These are phyloP conservation scores for Epizoanthus ramosus DNA, from an alignment of 92 coral and sea anemone genomes.

Conservation along the genomic window DNA sequence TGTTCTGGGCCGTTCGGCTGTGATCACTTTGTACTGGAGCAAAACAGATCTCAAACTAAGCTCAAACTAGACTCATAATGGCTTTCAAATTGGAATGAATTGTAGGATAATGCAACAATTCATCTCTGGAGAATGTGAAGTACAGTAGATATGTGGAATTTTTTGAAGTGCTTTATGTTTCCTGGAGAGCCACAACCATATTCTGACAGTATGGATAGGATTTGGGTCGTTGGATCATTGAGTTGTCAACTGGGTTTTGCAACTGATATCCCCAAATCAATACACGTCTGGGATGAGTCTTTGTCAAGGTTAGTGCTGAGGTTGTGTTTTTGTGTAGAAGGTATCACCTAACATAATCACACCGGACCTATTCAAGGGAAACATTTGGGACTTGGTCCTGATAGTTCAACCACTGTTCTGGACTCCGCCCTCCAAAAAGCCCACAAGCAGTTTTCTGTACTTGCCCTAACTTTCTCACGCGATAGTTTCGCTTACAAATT, in stretches of 20 bases:
- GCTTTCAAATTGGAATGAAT: neutral
- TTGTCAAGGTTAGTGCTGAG: slow-evolving; percentile 37
- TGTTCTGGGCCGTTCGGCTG: slow-evolving; percentile 73
- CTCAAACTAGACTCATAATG: neutral
- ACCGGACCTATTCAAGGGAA: slow-evolving; percentile 19
- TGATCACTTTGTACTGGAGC: slow-evolving; percentile 50
- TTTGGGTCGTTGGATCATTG: slow-evolving; percentile 16
- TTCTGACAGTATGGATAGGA: slow-evolving; percentile 2
- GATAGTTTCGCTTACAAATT: neutral
- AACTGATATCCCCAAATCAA: slow-evolving; percentile 22
- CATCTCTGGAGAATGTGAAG: neutral
- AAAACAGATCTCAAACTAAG: slow-evolving; percentile 16
- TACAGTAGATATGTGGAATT: slow-evolving; percentile 1
- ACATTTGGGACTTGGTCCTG: slow-evolving; percentile 16
- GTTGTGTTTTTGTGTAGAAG: slow-evolving; percentile 10
- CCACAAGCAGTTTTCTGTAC: slow-evolving; percentile 17
- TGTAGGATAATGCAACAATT: neutral
- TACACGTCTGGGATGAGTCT: slow-evolving; percentile 23
- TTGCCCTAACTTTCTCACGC: slow-evolving; percentile 1
- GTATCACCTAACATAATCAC: slow-evolving; percentile 1
- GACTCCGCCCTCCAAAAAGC: slow-evolving; percentile 43
- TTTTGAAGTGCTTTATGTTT: slow-evolving; percentile 29
- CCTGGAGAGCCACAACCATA: neutral
- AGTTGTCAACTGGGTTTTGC: slow-evolving; percentile 30
- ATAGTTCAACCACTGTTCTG: slow-evolving; percentile 24